These are phyloP conservation scores for Macrotis lagotis DNA, from an alignment of 2,113 vertebrate genomes.

Conservation along the genomic window DNA sequence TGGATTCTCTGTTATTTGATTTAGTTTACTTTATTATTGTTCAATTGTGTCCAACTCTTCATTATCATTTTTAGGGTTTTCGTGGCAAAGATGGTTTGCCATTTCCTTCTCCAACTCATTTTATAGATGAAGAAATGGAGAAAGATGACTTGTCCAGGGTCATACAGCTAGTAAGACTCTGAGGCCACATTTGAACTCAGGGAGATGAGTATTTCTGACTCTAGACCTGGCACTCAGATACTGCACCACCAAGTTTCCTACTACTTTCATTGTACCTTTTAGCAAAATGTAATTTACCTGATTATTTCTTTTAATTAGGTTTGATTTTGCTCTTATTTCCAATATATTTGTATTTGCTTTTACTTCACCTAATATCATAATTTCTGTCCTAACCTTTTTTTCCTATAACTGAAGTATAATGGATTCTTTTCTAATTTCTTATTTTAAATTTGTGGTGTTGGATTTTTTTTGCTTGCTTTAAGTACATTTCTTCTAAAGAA, in stretches of 20 bases:
- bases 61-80: background rate
- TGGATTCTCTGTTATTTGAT: background rate
- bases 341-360: background rate
- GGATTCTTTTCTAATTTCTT: background rate
- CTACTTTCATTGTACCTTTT: conserved; percentile 41
- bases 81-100: background rate
- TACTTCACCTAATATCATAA: background rate
- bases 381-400: background rate
- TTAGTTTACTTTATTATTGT: background rate
- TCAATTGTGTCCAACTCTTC: too few relatives aligned
- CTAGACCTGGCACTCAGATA: conserved; percentile 22
- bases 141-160: background rate
- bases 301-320: background rate
- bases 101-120: background rate
- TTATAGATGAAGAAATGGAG: background rate
- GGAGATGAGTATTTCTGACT: background rate
- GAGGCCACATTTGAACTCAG: background rate
- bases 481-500: background rate
- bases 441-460: background rate
- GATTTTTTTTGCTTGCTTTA: background rate
- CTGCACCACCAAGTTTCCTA: background rate
- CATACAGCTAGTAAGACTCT: background rate
- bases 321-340: too few relatives aligned
- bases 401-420: background rate
- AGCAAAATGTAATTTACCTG: conserved; percentile 33